Base-by-base conservation (phyloP, 2,888 invertebrate genomes). In the Acanthococcus lagerstroemiae region DNA sequence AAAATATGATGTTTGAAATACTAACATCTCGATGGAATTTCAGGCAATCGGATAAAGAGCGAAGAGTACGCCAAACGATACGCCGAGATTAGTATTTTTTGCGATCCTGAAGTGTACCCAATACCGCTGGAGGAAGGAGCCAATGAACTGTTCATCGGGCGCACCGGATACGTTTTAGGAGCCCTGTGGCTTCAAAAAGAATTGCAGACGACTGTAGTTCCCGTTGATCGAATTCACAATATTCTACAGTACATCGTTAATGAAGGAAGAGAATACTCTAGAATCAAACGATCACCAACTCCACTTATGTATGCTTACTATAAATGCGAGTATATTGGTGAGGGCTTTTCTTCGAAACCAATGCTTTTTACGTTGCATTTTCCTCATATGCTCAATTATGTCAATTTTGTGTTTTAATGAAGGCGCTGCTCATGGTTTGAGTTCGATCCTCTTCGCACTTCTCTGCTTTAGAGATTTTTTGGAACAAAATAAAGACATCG, bases 81-180 rank as follows among this genome's bases (percentile, higher is more conserved):
- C n/a, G 37, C n/a, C 37, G 37, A 37, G n/a, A 37, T 37, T n/a
- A 37, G 37, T 37, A 15, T 37, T 9, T 37, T 37, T 37, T 37
- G 37, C 3, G 37, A 37, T 37, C 12, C 37, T 37, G 3, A 37
- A 1, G 37, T 52, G 21, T 52, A 52, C 15, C 52, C 52, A 5
- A 24, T 52, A 7, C 22, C 52, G 12, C 22, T 52, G 12, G 80
- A 80, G 72, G 81, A 82, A 72, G 87, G 87, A 19, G 86, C 87
- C 30, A 91, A 93, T 76, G 93, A 93, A 75, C 78, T 90, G 22
- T 85, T 93, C 72, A 89, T 91, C 1, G 93, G 93, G 0, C 80
- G 92, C 69, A 85, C 91, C 50, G 93, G 92, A 0, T 92, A 87
- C 72, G 74, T 93, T 0, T 84, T 85, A 70, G 91, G 90, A 4